These are phyloP conservation scores for Leucoraja ocellata DNA, from an alignment of 2,797 vertebrate genomes.

Conservation along the genomic window DNA sequence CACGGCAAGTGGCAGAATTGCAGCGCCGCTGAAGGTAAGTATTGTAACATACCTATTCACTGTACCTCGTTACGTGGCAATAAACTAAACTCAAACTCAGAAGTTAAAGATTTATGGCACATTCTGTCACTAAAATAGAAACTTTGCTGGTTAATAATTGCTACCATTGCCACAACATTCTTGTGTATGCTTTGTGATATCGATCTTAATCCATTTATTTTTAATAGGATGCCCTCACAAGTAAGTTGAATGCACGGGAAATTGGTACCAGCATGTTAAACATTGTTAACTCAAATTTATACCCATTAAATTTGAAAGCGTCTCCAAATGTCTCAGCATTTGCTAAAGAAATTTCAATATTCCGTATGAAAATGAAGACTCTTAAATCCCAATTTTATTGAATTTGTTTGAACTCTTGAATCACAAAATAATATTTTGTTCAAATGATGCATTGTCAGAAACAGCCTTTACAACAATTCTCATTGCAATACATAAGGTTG, in stretches of 20 bases:
- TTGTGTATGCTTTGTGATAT: neutral
- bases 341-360: neutral
- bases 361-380: neutral
- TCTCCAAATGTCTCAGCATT: neutral
- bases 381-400: neutral
- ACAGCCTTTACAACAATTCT: neutral
- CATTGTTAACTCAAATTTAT: neutral
- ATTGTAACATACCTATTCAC: too few relatives aligned
- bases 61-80: too few relatives aligned
- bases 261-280: neutral
- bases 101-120: neutral
- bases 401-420: too few relatives aligned
- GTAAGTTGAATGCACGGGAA: neutral
- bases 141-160: neutral
- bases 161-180: neutral
- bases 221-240: neutral
- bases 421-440: neutral
- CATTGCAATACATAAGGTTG: neutral
- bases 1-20: too few relatives aligned
- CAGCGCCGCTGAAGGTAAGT: too few relatives aligned
- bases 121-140: neutral
- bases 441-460: neutral
- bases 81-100: neutral
- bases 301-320: neutral
- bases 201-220: constrained; percentile 2